Evolutionary conservation across 2,888 invertebrate genomes (phyloP).

Genomic region (Apotomis capreana): DNA sequence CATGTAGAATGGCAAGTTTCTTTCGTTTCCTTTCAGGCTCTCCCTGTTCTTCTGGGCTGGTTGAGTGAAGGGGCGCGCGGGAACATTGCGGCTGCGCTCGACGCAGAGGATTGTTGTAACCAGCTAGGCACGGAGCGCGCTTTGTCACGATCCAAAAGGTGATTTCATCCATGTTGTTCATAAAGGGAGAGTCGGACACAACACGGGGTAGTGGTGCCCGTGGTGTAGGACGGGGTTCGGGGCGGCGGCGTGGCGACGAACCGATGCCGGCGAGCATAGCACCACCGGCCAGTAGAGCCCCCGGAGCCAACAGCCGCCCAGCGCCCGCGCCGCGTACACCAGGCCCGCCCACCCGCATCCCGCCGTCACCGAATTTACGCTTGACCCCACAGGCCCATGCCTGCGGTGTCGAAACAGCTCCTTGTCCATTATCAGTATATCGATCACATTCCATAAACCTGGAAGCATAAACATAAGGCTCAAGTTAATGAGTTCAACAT

Average conservation of each 20-base stretch:
- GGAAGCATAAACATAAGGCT: constrained; percentile 48
- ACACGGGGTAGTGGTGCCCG: constrained; percentile 35
- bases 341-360: constrained; percentile 58
- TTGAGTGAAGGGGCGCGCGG: constrained; percentile 13
- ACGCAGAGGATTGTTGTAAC: constrained; percentile 66
- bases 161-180: constrained; percentile 79
- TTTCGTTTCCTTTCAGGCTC: constrained; percentile 53
- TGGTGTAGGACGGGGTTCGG: constrained; percentile 43
- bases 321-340: constrained; percentile 52
- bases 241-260: constrained; percentile 43
- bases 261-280: constrained; percentile 42
- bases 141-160: constrained; percentile 76
- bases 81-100: constrained; percentile 61
- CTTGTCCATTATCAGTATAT: constrained; percentile 51
- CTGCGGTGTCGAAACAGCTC: constrained; percentile 48
- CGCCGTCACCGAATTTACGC: constrained; percentile 53
- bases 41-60: constrained; percentile 14
- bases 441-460: constrained; percentile 72
- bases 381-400: constrained; percentile 52
- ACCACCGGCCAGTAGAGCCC: constrained; percentile 44
- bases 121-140: constrained; percentile 75
- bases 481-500: constrained; percentile 8
- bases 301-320: constrained; percentile 48
- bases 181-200: constrained; percentile 63
- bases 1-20: constrained; percentile 66